Conservation (phyloP, 2,113 vertebrate genomes). For the Gyps fulvus region DNA sequence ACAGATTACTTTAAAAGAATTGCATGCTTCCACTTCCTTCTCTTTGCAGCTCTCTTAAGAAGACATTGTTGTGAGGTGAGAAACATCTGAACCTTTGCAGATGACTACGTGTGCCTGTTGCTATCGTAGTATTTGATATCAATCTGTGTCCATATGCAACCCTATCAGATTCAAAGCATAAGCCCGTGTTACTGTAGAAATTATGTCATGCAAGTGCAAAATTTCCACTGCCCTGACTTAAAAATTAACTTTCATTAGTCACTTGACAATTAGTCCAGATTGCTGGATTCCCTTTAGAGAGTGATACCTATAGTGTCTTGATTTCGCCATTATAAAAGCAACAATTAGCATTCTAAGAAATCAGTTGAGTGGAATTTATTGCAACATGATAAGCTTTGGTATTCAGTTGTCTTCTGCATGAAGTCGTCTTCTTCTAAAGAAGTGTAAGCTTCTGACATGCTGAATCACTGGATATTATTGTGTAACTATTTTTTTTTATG, state of each 20-base stretch:
- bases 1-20: neutral
- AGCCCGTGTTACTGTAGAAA: constrained; percentile 40
- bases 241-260: constrained; percentile 28
- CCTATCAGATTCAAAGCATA: neutral
- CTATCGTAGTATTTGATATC: neutral
- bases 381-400: neutral
- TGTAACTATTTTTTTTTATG: neutral
- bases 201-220: neutral
- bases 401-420: neutral
- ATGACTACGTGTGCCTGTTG: neutral
- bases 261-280: constrained; percentile 1
- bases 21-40: neutral
- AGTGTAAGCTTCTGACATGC: neutral
- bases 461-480: neutral
- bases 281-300: constrained; percentile 64
- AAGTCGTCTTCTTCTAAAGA: too few species aligned
- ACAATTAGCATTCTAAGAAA: neutral
- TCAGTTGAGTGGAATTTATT: neutral
- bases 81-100: neutral
- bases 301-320: neutral
- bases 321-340: constrained; percentile 27
- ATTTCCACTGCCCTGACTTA: constrained; percentile 36
- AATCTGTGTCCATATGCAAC: neutral
- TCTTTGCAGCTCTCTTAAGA: neutral
- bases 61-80: neutral